phyloP scores from a whole-genome alignment of 92 coral and sea anemone species.

The Porites divaricata region DNA sequence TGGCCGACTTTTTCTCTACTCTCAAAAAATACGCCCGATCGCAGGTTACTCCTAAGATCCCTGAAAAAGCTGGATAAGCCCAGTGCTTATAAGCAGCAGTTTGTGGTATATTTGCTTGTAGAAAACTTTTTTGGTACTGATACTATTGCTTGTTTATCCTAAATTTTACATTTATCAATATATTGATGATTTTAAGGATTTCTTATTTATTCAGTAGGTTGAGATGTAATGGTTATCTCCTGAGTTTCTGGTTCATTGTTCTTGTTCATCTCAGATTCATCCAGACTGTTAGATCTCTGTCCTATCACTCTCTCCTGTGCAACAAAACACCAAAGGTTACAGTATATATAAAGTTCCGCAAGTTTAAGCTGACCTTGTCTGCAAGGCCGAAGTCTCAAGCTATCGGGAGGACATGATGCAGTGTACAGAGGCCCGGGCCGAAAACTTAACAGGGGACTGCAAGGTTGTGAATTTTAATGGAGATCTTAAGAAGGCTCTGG shows the following conservation, averaged over 20 bases:
- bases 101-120: too few species aligned
- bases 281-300: conserved; percentile 49
- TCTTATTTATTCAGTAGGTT: neutral
- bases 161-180: neutral
- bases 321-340: neutral
- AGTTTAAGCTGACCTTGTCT: neutral
- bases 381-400: neutral
- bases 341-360: neutral
- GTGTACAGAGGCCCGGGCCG: too few species aligned
- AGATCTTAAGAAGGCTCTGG: too few species aligned
- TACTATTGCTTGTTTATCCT: neutral
- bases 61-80: too few species aligned
- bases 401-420: too few species aligned
- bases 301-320: conserved; percentile 65
- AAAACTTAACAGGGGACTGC: too few species aligned
- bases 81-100: too few species aligned
- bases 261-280: conserved; percentile 42
- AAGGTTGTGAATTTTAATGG: too few species aligned
- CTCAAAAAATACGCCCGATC: too few species aligned
- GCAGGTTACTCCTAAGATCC: too few species aligned
- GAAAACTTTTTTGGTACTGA: neutral
- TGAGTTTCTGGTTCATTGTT: conserved; percentile 5
- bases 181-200: neutral
- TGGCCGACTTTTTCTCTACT: too few species aligned
- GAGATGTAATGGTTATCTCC: conserved; percentile 10